A percentile compares a stretch with the other conserved stretches of the same genome.
phyloP scores from a whole-genome alignment of 2,113 vertebrate genomes.

The Gopherus evgoodei region DNA sequence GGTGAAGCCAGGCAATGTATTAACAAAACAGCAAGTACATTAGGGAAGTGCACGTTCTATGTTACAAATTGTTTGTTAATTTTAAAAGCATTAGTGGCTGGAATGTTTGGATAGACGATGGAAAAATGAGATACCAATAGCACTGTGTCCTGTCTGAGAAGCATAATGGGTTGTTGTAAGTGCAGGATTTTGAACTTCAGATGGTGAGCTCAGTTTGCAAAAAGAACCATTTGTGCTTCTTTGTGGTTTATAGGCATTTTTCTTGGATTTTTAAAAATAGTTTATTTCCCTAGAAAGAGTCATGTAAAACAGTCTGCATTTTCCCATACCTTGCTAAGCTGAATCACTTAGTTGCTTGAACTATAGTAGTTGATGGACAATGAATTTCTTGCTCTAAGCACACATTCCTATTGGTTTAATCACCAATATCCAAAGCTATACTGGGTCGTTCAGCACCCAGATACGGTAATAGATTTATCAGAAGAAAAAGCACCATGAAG shows the following conservation, averaged over 20 bases:
- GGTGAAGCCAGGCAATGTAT: background rate
- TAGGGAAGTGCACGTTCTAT: background rate
- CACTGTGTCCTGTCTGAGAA: background rate
- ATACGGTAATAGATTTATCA: background rate
- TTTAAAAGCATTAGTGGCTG: background rate
- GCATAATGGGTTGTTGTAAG: background rate
- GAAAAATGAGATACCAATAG: accelerated
- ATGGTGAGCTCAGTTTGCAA: background rate
- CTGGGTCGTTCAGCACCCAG: background rate
- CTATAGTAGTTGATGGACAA: background rate
- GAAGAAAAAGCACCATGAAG: background rate
- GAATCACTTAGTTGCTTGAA: background rate
- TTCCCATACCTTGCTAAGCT: background rate
- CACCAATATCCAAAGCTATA: background rate
- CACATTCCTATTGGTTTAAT: background rate
- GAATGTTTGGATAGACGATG: background rate
- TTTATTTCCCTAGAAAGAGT: background rate
- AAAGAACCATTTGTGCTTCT: background rate
- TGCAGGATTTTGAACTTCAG: background rate
- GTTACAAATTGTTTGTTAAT: background rate
- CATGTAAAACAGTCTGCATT: background rate
- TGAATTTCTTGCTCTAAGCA: background rate
- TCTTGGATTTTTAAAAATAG: background rate
- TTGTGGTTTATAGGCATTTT: background rate
- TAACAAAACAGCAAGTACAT: background rate